These are phyloP conservation scores for Holothuria leucospilota DNA, from an alignment of 53 echinoderm and acorn worm genomes.

Conservation along the genomic window DNA sequence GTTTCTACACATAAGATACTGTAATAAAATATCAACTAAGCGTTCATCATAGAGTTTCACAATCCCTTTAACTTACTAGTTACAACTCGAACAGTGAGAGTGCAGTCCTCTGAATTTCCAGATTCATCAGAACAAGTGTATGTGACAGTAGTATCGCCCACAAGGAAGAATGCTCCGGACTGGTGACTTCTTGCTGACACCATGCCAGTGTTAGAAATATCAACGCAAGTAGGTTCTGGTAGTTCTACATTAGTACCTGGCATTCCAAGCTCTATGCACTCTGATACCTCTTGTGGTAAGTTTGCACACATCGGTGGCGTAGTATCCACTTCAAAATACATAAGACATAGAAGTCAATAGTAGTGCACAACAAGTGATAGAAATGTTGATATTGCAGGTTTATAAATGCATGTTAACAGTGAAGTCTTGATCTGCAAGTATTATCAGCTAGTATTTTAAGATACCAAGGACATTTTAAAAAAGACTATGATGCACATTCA, in stretches of 20 bases:
- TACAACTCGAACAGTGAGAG: background rate
- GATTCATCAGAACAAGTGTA: conserved; percentile 16
- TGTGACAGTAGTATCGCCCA: conserved; percentile 6
- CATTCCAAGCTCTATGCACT: background rate
- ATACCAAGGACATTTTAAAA: too few relatives aligned
- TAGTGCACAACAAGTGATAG: too few relatives aligned
- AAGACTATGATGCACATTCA: too few relatives aligned
- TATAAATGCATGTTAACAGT: too few relatives aligned
- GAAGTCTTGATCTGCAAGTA: too few relatives aligned
- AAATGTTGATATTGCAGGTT: too few relatives aligned
- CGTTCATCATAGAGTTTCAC: too few relatives aligned
- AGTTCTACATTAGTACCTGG: background rate
- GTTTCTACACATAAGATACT: too few relatives aligned
- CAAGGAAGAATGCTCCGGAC: conserved; percentile 2
- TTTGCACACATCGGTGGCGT: background rate
- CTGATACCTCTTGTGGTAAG: background rate
- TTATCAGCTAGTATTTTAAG: too few relatives aligned
- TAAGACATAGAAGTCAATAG: too few relatives aligned
- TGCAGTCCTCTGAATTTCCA: background rate
- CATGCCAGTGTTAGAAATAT: background rate
- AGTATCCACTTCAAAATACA: background rate
- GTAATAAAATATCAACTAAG: too few relatives aligned
- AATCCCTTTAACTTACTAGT: background rate
- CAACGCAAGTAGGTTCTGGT: conserved; percentile 2
- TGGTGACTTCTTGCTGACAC: background rate